Evolutionary conservation across 2,888 invertebrate species (phyloP), one percentile per base, ranked within the genome.

Genomic region (Melinopterus prodromus): DNA sequence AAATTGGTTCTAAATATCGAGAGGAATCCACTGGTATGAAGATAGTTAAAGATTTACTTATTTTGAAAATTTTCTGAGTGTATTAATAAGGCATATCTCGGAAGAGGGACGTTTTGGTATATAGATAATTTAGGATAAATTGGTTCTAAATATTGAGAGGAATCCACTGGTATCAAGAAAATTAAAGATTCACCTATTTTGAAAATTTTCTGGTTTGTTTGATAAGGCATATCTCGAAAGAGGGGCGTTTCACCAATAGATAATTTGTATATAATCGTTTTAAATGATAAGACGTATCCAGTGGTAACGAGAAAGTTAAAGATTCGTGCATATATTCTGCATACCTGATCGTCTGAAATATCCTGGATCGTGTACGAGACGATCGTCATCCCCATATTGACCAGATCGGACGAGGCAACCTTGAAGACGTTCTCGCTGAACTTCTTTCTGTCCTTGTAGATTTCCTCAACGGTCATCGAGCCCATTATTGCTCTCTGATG

Each of bases 401-500:
- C 96, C 82, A 97, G 91, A 90, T 97, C 97, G 80, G 96, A 96
- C 36, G 96, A 96, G 2, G 97, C 97, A 16, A 97, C 97, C 90
- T 97, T 96, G 86, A 97, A 97, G 2, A 97, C 97, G 89, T 93
- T 92, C 90, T 96, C 96, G 85, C 96, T 96, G 89, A 97, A 97
- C 88, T 97, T 97, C 89, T 97, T 97, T 78, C 97, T 92, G 88
- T 97, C 97, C 88, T 97, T 97, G 88, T 97, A 97, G 87, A 97
- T 97, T 90, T 97, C 97, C 90, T 97, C 96, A 7, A 97, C 96
- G 1, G 96, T 96, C 97, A 97, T 97, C 83, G 95, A 95, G 70
- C 97, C 97, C 96, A 97, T 97, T 81, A 97, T 97, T 83, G 97
- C 97, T 82, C 97, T 92, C 89, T 97, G 97, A 88, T 97, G 97